These are phyloP conservation scores for Petaurus breviceps DNA, from an alignment of 2,113 vertebrate species.

Conservation along the genomic window DNA sequence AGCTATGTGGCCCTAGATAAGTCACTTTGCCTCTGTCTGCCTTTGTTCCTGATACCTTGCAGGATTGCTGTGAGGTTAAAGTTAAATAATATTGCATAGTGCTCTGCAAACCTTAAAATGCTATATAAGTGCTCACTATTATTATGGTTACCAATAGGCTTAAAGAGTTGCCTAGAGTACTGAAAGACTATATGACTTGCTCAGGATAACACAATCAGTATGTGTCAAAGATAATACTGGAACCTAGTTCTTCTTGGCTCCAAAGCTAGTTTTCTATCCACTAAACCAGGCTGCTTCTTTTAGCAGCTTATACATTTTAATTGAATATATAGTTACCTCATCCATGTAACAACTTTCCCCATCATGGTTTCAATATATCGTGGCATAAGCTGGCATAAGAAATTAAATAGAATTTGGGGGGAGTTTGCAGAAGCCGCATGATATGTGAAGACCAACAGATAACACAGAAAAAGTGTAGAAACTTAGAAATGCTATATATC, in stretches of 20 bases:
- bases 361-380: not conserved
- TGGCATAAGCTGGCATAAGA: not conserved
- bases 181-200: not conserved
- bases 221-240: not conserved
- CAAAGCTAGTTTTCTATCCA: not conserved
- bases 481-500: not conserved
- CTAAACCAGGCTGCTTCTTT: not conserved
- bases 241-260: not conserved
- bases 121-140: not conserved
- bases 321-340: not conserved
- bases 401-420: not conserved
- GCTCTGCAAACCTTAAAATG: not conserved
- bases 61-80: not conserved
- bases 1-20: not conserved
- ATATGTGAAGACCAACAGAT: not conserved
- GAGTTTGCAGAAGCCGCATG: not conserved
- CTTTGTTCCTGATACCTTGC: not conserved
- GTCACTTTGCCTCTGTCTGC: not conserved
- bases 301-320: not conserved
- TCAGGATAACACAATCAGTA: not conserved
- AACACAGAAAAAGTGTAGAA: not conserved
- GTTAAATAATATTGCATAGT: not conserved
- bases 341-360: not conserved
- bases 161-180: not conserved
- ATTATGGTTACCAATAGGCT: not conserved